Evolutionary conservation across 2,888 invertebrate genomes (phyloP).

Genomic region (Isoperla grammatica): DNA sequence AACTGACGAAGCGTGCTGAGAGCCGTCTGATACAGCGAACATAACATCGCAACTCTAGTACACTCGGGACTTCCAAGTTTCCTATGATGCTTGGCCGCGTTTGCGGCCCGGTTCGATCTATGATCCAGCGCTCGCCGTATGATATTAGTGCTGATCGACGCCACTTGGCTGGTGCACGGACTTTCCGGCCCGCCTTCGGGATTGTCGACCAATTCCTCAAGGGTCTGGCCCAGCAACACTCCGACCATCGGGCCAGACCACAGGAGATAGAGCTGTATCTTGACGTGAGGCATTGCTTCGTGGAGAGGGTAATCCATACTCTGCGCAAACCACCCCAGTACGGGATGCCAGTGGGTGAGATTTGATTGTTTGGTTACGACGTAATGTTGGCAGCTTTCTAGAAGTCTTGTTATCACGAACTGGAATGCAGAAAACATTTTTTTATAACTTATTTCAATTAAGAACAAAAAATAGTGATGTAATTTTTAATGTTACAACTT

Average conservation of each 20-base stretch:
- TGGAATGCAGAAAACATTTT: too few species aligned
- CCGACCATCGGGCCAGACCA: constrained; percentile 52
- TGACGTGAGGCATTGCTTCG: constrained; percentile 63
- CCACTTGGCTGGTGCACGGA: constrained; percentile 14
- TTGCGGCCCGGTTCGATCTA: constrained; percentile 51
- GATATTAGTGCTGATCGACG: constrained; percentile 42
- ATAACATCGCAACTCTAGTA: constrained; percentile 76
- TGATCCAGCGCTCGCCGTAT: constrained; percentile 56
- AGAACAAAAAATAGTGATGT: too few species aligned
- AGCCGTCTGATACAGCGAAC: constrained; percentile 88
- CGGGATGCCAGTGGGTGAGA: constrained; percentile 95
- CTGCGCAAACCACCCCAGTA: constrained; percentile 92
- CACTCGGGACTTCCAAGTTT: constrained; percentile 78
- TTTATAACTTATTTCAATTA: neutral
- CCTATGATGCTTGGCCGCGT: constrained; percentile 60
- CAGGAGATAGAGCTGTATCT: constrained; percentile 61
- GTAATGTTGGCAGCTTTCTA: constrained; percentile 87
- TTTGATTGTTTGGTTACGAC: constrained; percentile 88
- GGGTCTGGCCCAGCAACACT: constrained; percentile 40
- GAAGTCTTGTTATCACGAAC: constrained; percentile 77
- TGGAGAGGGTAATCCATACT: constrained; percentile 62
- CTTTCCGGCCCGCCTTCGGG: constrained; percentile 13
- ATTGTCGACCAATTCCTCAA: constrained; percentile 27
- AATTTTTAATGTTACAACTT: too few species aligned
- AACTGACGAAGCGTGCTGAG: constrained; percentile 85